Conservation (phyloP, 2,797 vertebrate species). For the Sebastes glaucus region DNA sequence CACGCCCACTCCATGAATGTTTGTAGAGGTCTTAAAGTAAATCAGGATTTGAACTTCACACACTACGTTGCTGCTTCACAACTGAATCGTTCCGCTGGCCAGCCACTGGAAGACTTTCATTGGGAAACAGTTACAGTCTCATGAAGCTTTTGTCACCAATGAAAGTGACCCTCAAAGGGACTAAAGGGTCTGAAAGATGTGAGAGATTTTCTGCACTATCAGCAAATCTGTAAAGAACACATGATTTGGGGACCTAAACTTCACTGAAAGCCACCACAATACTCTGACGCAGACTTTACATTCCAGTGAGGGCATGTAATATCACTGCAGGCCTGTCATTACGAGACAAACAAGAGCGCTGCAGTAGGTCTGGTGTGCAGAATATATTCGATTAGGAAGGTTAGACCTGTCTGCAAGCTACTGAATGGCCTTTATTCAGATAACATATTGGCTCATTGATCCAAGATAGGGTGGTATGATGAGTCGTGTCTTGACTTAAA, state of each 20-base stretch:
- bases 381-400: not conserved
- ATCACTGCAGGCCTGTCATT: not conserved
- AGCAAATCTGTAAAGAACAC: too few relatives aligned
- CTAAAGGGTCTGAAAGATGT: not conserved
- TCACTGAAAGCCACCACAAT: not conserved
- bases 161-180: too few relatives aligned
- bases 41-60: not conserved
- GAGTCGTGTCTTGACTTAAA: not conserved
- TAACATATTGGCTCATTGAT: not conserved
- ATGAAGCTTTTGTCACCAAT: not conserved
- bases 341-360: conserved; percentile 5
- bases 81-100: not conserved
- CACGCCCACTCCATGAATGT: not conserved
- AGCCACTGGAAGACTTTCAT: not conserved
- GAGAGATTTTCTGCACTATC: not conserved
- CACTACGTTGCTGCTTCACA: not conserved
- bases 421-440: not conserved
- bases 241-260: not conserved
- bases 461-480: not conserved
- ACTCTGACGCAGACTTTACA: not conserved
- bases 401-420: not conserved
- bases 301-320: not conserved
- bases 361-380: not conserved
- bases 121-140: not conserved
- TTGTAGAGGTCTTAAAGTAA: not conserved